These are phyloP conservation scores for Himalopsyche anomala DNA, from an alignment of 2,888 invertebrate genomes.

Conservation along the genomic window DNA sequence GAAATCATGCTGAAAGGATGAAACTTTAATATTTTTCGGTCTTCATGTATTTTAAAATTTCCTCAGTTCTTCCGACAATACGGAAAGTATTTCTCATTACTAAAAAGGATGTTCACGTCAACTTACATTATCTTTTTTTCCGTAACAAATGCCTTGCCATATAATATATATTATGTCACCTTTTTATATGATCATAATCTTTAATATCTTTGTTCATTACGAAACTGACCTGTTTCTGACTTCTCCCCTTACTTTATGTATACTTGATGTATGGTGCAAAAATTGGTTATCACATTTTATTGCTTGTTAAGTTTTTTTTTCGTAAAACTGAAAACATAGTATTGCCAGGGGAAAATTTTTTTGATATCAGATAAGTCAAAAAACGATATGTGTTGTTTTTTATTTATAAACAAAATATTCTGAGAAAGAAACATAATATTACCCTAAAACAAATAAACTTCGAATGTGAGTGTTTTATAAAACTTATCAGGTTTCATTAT, in stretches of 20 bases:
- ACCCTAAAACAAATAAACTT: too few species aligned
- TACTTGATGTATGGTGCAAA: slow-evolving; percentile 11
- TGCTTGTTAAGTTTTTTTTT: neutral
- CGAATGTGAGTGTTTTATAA: too few species aligned
- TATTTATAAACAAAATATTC: too few species aligned
- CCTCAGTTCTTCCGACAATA: neutral
- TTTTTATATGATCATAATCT: slow-evolving; percentile 39
- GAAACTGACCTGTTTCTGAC: slow-evolving; percentile 42
- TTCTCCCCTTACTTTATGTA: neutral
- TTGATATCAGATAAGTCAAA: too few species aligned
- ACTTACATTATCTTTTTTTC: slow-evolving; percentile 37
- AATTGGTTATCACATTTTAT: neutral
- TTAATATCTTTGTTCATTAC: slow-evolving; percentile 32
- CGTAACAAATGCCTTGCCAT: slow-evolving; percentile 17
- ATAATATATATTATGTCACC: slow-evolving; percentile 27
- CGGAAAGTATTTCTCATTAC: slow-evolving; percentile 42
- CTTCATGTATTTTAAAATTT: slow-evolving; percentile 27
- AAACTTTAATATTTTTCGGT: neutral
- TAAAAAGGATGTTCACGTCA: slow-evolving; percentile 39
- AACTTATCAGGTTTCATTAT: too few species aligned
- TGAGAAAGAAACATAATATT: too few species aligned
- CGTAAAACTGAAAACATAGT: too few species aligned
- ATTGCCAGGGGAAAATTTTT: too few species aligned
- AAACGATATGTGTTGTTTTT: too few species aligned
- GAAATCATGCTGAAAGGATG: neutral